phyloP scores from a whole-genome alignment of 1,140 invertebrate genomes.

The Tetramorium parvispinum region DNA sequence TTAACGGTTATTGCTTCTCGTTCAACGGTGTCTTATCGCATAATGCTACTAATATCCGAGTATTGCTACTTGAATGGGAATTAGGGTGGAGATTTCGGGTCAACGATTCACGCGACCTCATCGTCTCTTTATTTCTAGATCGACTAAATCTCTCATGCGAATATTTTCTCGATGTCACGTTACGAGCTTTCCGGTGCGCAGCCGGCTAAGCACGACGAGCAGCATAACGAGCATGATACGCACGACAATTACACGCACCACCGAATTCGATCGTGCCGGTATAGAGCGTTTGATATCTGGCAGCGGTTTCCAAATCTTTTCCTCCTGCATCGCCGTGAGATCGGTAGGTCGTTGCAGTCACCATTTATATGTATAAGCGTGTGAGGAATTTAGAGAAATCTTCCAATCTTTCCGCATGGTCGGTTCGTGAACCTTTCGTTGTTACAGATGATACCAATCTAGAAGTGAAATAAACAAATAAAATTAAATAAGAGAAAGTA shows the following conservation, averaged over 20 bases:
- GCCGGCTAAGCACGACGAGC: constrained; percentile 37
- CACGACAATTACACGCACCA: constrained; percentile 54
- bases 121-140: constrained; percentile 8
- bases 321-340: background rate
- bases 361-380: background rate
- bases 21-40: background rate
- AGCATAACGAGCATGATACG: constrained; percentile 40
- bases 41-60: background rate
- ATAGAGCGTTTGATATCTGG: constrained; percentile 5
- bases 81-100: background rate
- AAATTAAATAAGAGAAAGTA: background rate
- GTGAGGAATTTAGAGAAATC: background rate
- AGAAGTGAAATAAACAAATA: background rate
- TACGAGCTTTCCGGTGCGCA: constrained; percentile 31
- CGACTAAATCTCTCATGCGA: constrained; percentile 27
- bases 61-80: background rate
- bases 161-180: constrained; percentile 26
- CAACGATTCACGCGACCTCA: constrained; percentile 9
- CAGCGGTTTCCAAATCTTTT: constrained; percentile 13
- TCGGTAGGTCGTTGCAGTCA: background rate
- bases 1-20: background rate
- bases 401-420: background rate
- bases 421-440: background rate
- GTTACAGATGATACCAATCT: background rate
- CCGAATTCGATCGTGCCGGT: constrained; percentile 36